Base-by-base conservation (phyloP, 37 sponge, comb jelly and placozoan genomes). In the Beroe ovata region DNA sequence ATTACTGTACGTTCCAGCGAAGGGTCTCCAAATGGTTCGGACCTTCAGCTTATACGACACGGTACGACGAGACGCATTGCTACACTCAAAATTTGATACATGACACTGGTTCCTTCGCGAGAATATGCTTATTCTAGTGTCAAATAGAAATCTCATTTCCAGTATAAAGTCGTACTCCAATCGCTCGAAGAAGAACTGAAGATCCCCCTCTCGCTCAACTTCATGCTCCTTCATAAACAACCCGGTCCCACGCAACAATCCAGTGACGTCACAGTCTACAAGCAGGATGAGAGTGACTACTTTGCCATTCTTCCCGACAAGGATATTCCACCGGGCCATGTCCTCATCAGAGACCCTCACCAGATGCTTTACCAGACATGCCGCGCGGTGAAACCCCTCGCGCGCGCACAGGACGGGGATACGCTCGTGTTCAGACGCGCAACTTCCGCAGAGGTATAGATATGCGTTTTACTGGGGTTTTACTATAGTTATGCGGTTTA, bases 1-100 rank as follows among this genome's bases (percentile, higher is more conserved):
- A 26, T 19, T 21, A 40, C 42, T 77, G 2, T 19, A 28, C 14
- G 54, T 77, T 6, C 84, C 84, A 0, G 84, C 39, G 28, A 77
- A 41, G 54, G 84, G 54, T 14, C 28, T 77, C 28, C 29, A 42
- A 29, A 77, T 77, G 84, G 47, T 32, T 23, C 39, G 33, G 21
- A 22, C 84, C 42, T 77, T 77, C 47, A 77, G 84, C 41, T 4
- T 77, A 23, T 77, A 77, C 54, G 84, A 77, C 47, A n/a, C 84
- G 41, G 84, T 77, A 11, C 29, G 71, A 20, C 21, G n/a, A n/a
- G n/a, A n/a, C n/a, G n/a, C n/a, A n/a, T n/a, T n/a, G n/a, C n/a
- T n/a, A n/a, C n/a, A n/a, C n/a, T n/a, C n/a, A n/a, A n/a, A n/a
- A n/a, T n/a, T n/a, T n/a, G n/a, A n/a, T n/a, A n/a, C n/a, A n/a